Evolutionary conservation across 2,888 invertebrate species (phyloP).

Genomic region (Frankliniella intonsa): DNA sequence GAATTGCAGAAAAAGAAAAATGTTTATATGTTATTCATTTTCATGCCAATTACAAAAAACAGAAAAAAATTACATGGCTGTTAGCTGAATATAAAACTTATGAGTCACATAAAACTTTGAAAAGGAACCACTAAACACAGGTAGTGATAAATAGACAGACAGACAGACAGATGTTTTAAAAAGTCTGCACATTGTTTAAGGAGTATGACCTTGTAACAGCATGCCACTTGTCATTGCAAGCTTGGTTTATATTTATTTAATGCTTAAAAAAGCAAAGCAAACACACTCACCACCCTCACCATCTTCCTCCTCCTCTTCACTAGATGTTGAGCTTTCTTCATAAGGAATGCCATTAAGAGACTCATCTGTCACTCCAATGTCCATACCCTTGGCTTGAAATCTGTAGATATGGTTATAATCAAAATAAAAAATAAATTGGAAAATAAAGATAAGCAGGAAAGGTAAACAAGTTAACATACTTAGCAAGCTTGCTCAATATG

Average conservation of each 20-base stretch:
- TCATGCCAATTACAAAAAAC: background rate
- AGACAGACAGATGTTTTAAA: conserved; percentile 37
- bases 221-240: too few species aligned
- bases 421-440: conserved; percentile 29
- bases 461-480: conserved; percentile 50
- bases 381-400: conserved; percentile 79
- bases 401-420: conserved; percentile 46
- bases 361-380: conserved; percentile 71
- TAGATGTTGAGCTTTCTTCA: conserved; percentile 66
- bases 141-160: too few species aligned
- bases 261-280: conserved; percentile 33
- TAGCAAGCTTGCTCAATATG: conserved; percentile 73
- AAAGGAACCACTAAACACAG: too few species aligned
- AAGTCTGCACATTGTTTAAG: background rate
- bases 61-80: background rate
- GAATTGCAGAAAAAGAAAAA: background rate
- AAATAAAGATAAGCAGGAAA: conserved; percentile 28
- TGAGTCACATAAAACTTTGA: too few species aligned
- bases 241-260: background rate
- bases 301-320: conserved; percentile 57
- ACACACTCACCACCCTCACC: conserved; percentile 45
- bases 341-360: conserved; percentile 68
- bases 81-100: too few species aligned
- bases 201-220: background rate
- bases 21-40: background rate